These are phyloP conservation scores for Dugesia japonica DNA, from an alignment of 2,888 invertebrate species.

Conservation along the genomic window DNA sequence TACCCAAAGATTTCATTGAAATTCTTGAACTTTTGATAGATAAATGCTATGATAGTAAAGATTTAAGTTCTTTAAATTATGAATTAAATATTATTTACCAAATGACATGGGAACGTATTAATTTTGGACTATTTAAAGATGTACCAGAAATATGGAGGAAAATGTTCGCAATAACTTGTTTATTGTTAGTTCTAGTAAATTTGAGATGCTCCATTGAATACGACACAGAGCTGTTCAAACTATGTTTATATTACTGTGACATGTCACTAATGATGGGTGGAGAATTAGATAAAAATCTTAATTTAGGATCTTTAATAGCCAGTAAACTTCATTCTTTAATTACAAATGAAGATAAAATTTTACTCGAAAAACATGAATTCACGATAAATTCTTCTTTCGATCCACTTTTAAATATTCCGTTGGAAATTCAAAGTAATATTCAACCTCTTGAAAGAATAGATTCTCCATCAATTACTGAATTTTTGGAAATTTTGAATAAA, in stretches of 20 bases:
- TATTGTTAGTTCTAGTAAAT: no score
- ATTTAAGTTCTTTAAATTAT: no score
- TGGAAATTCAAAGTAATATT: neutral
- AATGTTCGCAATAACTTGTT: no score
- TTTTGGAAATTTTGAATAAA: slow-evolving; percentile 48
- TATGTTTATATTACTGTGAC: neutral
- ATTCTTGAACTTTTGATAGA: no score
- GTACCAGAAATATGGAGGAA: slow-evolving; percentile 56
- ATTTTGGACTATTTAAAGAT: slow-evolving; percentile 75
- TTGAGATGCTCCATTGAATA: no score
- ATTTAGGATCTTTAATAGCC: neutral
- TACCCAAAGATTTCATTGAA: no score
- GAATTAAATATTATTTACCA: slow-evolving; percentile 37
- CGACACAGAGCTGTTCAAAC: neutral
- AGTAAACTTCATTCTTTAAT: neutral
- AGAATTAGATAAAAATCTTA: neutral
- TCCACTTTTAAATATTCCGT: neutral
- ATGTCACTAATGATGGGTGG: neutral
- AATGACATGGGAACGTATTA: slow-evolving; percentile 57
- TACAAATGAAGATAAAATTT: neutral
- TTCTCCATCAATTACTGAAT: slow-evolving; percentile 58
- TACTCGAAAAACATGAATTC: neutral
- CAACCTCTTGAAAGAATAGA: slow-evolving; percentile 24
- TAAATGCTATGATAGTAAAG: no score
- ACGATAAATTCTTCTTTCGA: neutral